Conservation (phyloP, 2,888 invertebrate species). For the Dolichomitus sp. region DNA sequence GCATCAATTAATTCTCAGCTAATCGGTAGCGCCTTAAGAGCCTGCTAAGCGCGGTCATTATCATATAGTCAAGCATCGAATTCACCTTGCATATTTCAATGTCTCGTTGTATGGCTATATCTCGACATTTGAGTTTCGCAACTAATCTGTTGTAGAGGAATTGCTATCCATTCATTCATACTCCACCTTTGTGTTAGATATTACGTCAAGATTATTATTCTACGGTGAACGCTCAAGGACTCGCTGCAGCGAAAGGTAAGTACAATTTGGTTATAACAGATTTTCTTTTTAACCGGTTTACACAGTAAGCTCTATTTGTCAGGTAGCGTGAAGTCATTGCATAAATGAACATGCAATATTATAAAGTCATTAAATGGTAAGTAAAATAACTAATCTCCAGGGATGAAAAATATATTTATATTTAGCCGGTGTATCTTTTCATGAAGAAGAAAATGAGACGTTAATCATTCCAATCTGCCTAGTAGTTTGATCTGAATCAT, state of each 20-base stretch:
- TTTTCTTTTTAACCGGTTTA: not conserved
- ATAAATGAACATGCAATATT: not conserved
- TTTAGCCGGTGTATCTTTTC: no score
- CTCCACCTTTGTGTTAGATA: not conserved
- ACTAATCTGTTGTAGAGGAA: not conserved
- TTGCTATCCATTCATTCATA: conserved; percentile 15
- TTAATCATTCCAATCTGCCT: no score
- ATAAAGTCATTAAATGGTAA: not conserved
- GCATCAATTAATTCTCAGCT: conserved; percentile 62
- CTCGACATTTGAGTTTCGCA: conserved; percentile 10
- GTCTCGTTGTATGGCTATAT: not conserved
- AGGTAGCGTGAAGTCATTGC: not conserved
- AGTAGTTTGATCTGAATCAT: no score
- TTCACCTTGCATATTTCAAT: conserved; percentile 8
- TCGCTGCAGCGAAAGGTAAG: conserved; percentile 9
- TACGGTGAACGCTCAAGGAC: not conserved
- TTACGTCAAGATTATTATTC: conserved; percentile 2
- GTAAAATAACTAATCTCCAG: no score
- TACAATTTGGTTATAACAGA: conserved; percentile 16
- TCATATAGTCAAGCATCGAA: conserved; percentile 9
- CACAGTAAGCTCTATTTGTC: not conserved
- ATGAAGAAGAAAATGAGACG: no score
- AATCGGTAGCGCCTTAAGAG: conserved; percentile 53
- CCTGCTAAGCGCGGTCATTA: conserved; percentile 27
- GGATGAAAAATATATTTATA: no score